Evolutionary conservation across 2,113 vertebrate genomes (phyloP).

Genomic region (Pteronura brasiliensis): DNA sequence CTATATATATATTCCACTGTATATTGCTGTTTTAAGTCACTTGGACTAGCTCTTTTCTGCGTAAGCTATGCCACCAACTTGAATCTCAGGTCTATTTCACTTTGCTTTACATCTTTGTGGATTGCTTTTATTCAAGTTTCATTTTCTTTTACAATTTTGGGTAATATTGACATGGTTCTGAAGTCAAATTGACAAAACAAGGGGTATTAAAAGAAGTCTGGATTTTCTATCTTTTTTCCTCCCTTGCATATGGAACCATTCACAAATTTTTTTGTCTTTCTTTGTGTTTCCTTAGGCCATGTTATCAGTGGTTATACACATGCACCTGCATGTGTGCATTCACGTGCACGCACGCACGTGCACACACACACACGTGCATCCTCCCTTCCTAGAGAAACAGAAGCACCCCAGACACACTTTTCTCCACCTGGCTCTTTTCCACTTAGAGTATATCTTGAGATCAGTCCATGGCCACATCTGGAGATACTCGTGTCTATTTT

Average conservation of each 20-base stretch:
- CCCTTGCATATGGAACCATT: background rate
- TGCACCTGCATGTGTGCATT: rapidly evolving
- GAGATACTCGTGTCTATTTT: background rate
- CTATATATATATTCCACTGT: background rate
- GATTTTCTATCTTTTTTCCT: background rate
- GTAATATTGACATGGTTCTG: background rate
- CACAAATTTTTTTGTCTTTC: background rate
- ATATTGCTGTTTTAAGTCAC: background rate
- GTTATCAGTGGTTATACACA: background rate
- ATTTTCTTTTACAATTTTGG: background rate
- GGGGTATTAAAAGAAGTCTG: background rate
- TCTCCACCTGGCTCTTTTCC: background rate
- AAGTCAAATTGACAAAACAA: background rate
- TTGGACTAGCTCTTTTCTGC: background rate
- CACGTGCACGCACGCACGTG: rapidly evolving
- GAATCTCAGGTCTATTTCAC: background rate
- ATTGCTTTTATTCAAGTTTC: background rate
- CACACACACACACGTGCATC: too few relatives aligned
- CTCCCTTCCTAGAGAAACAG: background rate
- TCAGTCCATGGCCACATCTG: rapidly evolving
- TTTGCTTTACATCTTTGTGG: background rate
- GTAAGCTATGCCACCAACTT: too few relatives aligned
- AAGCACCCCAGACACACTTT: background rate
- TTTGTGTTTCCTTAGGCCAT: background rate
- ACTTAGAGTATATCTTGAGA: background rate